Evolutionary conservation across 2,888 invertebrate genomes (phyloP), one percentile per base, ranked within the genome.

Genomic region (Drosophila atripex): DNA sequence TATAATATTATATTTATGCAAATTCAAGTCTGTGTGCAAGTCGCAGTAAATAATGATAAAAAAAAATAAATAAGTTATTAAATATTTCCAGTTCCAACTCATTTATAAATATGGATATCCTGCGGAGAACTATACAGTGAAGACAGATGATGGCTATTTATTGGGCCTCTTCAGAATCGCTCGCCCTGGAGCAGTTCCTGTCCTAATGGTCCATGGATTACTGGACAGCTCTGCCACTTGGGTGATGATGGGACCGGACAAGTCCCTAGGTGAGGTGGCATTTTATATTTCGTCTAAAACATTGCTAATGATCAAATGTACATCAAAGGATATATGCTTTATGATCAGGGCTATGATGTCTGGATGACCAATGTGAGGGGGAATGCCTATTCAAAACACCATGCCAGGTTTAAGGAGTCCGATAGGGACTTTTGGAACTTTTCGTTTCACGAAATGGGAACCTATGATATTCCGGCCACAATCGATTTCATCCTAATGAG

Each of bases 351-450:
- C 12, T 95, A 93, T 77, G 95, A 95, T 73, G 95, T 95, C 0
- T 97, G 97, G 97, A 91, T 97, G 92, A 95, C 95, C 0, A 97
- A 97, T 88, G 93, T 93, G 12, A 93, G 97, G 4, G 97, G 97
- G 7, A 96, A 94, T 86, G 93, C 93, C 0, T 94, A 94, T 84
- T 92, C 93, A 1, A 90, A 90, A 23, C 89, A 91, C 8, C 94
- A 95, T 75, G 88, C 91, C 1, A 91, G 89, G 12, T 90, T 92
- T 14, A 86, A 88, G 23, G 89, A 92, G 0, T 74, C 75, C 0
- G 90, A 93, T 60, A 78, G 93, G 92, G 89, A 91, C 45, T 95
- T 93, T 89, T 94, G 94, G 94, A 90, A 93, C 53, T 94, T 93
- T 78, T 95, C 95, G 58, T 96, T 94, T 91, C 94, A 95, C 78